These are phyloP conservation scores for Lateolabrax maculatus DNA, from an alignment of 2,797 vertebrate genomes.

Conservation along the genomic window DNA sequence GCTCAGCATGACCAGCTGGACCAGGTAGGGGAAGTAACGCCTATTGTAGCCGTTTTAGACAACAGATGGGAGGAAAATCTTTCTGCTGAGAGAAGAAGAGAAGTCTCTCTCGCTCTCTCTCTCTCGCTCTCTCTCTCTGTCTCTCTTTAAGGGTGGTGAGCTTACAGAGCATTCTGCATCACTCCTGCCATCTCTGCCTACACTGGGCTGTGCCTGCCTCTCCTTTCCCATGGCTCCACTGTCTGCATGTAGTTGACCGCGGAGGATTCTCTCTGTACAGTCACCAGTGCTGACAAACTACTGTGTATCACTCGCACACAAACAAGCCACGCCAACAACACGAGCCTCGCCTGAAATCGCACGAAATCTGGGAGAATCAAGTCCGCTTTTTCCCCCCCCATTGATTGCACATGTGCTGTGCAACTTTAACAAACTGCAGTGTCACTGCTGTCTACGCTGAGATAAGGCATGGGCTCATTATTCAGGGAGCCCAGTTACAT, in stretches of 20 bases:
- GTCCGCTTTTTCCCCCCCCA: neutral
- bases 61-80: constrained; percentile 87
- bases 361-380: neutral
- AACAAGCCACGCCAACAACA: neutral
- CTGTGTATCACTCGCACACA: neutral
- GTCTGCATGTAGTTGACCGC: constrained; percentile 54
- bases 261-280: constrained; percentile 28
- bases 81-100: constrained; percentile 46
- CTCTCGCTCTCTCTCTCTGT: constrained; percentile 46
- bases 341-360: neutral
- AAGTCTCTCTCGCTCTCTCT: constrained; percentile 54
- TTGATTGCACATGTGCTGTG: constrained; percentile 33
- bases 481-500: constrained; percentile 38
- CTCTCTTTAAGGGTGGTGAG: constrained; percentile 48
- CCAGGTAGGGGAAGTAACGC: constrained; percentile 80
- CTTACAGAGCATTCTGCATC: constrained; percentile 63
- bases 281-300: neutral
- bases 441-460: constrained; percentile 67
- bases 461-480: constrained; percentile 54
- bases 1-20: constrained; percentile 87
- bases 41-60: constrained; percentile 88
- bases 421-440: constrained; percentile 78
- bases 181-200: constrained; percentile 63
- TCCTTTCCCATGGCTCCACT: constrained; percentile 58
- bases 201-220: constrained; percentile 67